phyloP scores from a whole-genome alignment of 1,140 invertebrate species.

The Lepidurus apus region DNA sequence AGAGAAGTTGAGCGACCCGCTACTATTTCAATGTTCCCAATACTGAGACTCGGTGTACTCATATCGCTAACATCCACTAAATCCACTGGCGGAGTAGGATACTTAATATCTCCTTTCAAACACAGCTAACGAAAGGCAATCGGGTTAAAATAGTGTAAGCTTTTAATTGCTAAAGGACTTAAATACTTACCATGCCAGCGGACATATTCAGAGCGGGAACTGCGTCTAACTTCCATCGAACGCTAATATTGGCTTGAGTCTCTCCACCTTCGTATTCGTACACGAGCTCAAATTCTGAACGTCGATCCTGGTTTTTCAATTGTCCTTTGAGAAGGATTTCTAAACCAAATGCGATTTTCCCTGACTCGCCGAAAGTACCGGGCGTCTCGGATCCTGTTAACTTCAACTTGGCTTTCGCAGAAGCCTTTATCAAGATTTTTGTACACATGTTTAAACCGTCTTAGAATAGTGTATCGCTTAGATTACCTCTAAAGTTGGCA shows the following conservation, averaged over 20 bases:
- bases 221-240: not conserved
- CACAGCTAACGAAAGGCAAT: conserved; percentile 12
- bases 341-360: not conserved
- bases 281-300: not conserved
- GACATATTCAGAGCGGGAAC: not conserved
- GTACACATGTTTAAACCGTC: too few species aligned
- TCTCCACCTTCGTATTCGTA: not conserved
- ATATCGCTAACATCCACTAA: conserved; percentile 22
- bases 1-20: conserved; percentile 18
- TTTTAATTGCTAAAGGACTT: not conserved
- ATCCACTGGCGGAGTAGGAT: conserved; percentile 23
- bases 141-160: not conserved
- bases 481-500: not conserved
- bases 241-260: not conserved
- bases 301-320: not conserved
- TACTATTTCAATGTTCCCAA: conserved; percentile 29
- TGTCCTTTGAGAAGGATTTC: not conserved
- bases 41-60: not conserved
- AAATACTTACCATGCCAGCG: not conserved
- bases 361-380: not conserved
- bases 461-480: not conserved
- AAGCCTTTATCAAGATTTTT: not conserved
- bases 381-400: not conserved
- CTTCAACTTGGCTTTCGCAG: not conserved
- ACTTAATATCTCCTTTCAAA: conserved; percentile 28